These are phyloP conservation scores for Echeneis naucrates DNA, from an alignment of 2,797 vertebrate species.

Conservation along the genomic window DNA sequence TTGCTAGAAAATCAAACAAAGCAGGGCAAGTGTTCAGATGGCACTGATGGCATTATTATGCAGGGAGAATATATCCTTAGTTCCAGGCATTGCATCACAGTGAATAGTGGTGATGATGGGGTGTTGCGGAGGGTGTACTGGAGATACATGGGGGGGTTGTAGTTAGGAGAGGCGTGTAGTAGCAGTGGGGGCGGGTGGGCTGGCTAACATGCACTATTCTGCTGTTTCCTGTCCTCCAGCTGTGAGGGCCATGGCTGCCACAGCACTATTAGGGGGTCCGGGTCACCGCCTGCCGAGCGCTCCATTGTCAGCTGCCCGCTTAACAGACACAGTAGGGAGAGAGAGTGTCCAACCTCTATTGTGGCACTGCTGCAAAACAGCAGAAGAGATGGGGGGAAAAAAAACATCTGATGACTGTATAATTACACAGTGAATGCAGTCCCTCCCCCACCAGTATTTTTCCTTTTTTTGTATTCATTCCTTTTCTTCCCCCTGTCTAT, in stretches of 20 bases:
- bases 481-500: conserved; percentile 61
- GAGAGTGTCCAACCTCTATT: conserved; percentile 78
- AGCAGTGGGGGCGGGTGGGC: conserved; percentile 42
- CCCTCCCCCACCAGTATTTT: conserved; percentile 75
- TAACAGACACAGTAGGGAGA: conserved; percentile 71
- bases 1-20: conserved; percentile 25
- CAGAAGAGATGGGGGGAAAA: conserved; percentile 48
- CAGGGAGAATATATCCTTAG: conserved; percentile 38
- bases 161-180: conserved; percentile 34
- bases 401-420: conserved; percentile 82
- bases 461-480: conserved; percentile 74
- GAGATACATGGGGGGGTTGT: conserved; percentile 28
- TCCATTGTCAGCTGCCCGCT: conserved; percentile 81
- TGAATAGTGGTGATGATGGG: conserved; percentile 57
- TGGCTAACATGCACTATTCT: conserved; percentile 67
- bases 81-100: conserved; percentile 38
- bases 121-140: conserved; percentile 26
- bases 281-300: conserved; percentile 79
- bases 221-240: conserved; percentile 78
- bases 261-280: conserved; percentile 82
- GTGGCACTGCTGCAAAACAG: conserved; percentile 78
- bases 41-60: conserved; percentile 42
- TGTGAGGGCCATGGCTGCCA: conserved; percentile 77
- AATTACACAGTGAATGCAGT: conserved; percentile 83
- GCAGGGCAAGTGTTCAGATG: conserved; percentile 11